phyloP scores from a whole-genome alignment of 2,888 invertebrate genomes.

The Palloptera scutellata region DNA sequence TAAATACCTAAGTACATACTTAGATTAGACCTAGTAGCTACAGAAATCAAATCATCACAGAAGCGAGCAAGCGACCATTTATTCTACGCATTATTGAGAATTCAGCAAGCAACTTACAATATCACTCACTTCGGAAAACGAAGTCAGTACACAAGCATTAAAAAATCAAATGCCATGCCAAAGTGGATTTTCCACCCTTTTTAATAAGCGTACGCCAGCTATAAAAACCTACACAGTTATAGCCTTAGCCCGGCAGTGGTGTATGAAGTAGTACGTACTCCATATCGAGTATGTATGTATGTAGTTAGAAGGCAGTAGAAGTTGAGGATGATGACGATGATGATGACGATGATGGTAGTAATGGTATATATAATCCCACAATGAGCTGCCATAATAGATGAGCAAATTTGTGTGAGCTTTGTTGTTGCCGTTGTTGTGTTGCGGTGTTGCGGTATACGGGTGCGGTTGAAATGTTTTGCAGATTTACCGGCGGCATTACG shows the following conservation, averaged over 20 bases:
- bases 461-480: constrained; percentile 26
- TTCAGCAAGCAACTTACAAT: constrained; percentile 15
- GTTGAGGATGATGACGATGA: too few species aligned
- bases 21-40: too few species aligned
- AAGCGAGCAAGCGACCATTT: background rate
- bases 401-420: constrained; percentile 58
- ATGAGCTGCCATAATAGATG: constrained; percentile 59
- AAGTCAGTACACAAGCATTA: constrained; percentile 38
- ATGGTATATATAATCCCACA: constrained; percentile 51
- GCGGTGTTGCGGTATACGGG: constrained; percentile 6
- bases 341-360: too few species aligned
- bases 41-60: too few species aligned
- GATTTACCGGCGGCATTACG: constrained; percentile 27
- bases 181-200: constrained; percentile 60
- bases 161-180: constrained; percentile 59
- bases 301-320: constrained; percentile 24
- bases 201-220: constrained; percentile 31
- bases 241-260: too few species aligned
- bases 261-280: too few species aligned
- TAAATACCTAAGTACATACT: too few species aligned
- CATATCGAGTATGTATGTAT: too few species aligned
- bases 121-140: background rate
- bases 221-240: constrained; percentile 16
- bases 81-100: background rate
- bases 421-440: constrained; percentile 25